Evolutionary conservation across 2,888 invertebrate species (phyloP).

Genomic region (Thymelicus lineola): DNA sequence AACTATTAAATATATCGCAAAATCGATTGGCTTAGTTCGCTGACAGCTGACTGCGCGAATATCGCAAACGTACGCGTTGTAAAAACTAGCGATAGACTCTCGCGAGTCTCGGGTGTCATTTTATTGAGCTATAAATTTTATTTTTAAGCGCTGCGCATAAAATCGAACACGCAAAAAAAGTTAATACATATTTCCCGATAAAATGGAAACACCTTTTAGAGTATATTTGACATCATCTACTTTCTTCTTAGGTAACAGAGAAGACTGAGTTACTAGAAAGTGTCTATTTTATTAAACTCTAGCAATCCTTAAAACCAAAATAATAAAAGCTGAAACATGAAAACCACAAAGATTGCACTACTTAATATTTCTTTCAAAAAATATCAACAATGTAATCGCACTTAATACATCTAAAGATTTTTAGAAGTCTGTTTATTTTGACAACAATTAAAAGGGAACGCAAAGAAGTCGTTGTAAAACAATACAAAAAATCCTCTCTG

Average conservation of each 20-base stretch:
- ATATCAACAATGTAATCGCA: too few relatives aligned
- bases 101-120: constrained; percentile 17
- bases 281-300: too few relatives aligned
- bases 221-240: constrained; percentile 8
- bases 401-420: constrained; percentile 9
- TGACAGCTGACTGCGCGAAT: too few relatives aligned
- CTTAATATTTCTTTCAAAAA: too few relatives aligned
- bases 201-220: constrained; percentile 15
- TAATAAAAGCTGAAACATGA: too few relatives aligned
- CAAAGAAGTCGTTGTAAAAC: constrained; percentile 6
- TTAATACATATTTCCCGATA: constrained; percentile 14
- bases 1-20: too few relatives aligned
- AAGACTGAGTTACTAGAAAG: too few relatives aligned
- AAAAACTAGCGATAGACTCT: constrained; percentile 24
- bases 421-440: background rate
- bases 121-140: constrained; percentile 24
- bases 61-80: constrained; percentile 21
- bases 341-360: too few relatives aligned
- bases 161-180: constrained; percentile 30
- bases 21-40: too few relatives aligned
- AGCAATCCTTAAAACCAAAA: too few relatives aligned
- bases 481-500: constrained; percentile 26
- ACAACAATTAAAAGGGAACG: constrained; percentile 13
- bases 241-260: too few relatives aligned
- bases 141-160: constrained; percentile 27